These are phyloP conservation scores for Cervus canadensis DNA, from an alignment of 2,113 vertebrate genomes.

Conservation along the genomic window DNA sequence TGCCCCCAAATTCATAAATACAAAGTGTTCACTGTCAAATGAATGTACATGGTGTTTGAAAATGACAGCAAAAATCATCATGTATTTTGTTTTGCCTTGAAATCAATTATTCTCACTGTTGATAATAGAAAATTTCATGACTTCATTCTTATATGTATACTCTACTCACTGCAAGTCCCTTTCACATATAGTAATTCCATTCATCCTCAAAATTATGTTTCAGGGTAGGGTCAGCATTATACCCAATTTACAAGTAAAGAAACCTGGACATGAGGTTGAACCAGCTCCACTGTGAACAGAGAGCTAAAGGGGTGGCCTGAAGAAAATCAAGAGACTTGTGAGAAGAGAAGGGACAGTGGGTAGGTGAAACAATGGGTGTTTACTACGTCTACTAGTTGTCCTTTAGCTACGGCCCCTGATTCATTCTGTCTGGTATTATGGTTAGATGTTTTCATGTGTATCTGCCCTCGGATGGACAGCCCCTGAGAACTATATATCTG, in stretches of 20 bases:
- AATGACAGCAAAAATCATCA: background rate
- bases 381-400: background rate
- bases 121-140: background rate
- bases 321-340: background rate
- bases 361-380: background rate
- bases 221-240: background rate
- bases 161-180: background rate
- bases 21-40: background rate
- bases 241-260: constrained; percentile 4
- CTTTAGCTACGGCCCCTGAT: background rate
- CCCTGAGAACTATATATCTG: background rate
- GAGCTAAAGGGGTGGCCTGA: background rate
- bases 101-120: constrained; percentile 11
- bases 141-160: background rate
- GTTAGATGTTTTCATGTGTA: background rate
- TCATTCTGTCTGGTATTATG: background rate
- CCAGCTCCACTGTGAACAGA: background rate
- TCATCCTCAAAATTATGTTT: background rate
- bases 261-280: background rate
- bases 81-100: constrained; percentile 25
- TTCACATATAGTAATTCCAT: background rate
- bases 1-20: background rate
- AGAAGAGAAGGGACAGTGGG: background rate
- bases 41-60: background rate
- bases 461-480: background rate